Base-by-base conservation (phyloP, 1,140 invertebrate genomes). In the Aphis gossypii region DNA sequence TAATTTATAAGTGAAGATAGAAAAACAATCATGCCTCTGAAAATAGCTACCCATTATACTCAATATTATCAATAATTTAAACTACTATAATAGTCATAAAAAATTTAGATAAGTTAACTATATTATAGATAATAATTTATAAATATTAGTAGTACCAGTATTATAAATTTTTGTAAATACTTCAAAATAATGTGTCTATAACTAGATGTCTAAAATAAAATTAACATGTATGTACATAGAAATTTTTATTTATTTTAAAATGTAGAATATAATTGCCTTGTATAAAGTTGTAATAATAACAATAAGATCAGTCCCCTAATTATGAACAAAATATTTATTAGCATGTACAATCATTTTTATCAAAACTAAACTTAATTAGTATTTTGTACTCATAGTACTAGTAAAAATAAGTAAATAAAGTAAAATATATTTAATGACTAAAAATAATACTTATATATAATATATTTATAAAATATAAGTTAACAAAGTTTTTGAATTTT, bases 291-390 rank as follows among this genome's bases (percentile, higher is more conserved):
- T 68, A n/a, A 68, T 68, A n/a, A 68, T 76, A 76, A 76, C 30
- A n/a, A 76, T 76, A 76, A 76, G n/a, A 35, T 76, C n/a, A 76
- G 30, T 76, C n/a, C 60, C 0, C n/a, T 76, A 76, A n/a, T 76
- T 76, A 76, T 76, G 60, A 76, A 76, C 30, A 76, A 76, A 76
- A 76, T 76, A 76, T 76, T n/a, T 76, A 76, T 76, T 76, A n/a
- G n/a, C n/a, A n/a, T 30, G n/a, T 76, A n/a, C 0, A 11, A 76
- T 76, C 14, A 76, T 76, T 76, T 76, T 18, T 76, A n/a, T 76
- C 30, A 76, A 76, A 76, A 76, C 60, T 76, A 76, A 76, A 76
- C n/a, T 76, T 76, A 76, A 76, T 76, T 76, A 76, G 14, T n/a
- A 76, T 76, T 76, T 76, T 76, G 60, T 76, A n/a, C 30, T 76